Evolutionary conservation across 2,888 invertebrate species (phyloP), one percentile per base, ranked within the genome.

Genomic region (Seladonia tumulorum): DNA sequence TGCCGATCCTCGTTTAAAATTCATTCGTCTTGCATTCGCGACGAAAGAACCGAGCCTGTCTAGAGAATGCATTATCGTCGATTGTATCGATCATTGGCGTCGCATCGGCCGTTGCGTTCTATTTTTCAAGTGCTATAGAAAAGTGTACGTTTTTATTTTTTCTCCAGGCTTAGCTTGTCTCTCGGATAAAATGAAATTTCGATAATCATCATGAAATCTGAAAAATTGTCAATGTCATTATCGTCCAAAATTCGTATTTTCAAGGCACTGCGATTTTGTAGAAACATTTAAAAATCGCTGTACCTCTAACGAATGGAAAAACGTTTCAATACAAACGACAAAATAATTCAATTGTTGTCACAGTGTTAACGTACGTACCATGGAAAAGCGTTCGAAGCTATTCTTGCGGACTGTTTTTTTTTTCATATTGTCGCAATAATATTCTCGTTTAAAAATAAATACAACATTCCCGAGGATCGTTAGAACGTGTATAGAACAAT

Each of bases 61-160:
- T 25, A 63, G 25, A 29, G 60, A 63, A 63, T n/a, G 60, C 60
- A 76, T 83, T 83, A 83, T 84, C 47, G 39, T 29, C 84, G 73
- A 84, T 84, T 77, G 83, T 66, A 39, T 72, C 70, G 76, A 49
- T 57, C 79, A 71, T 45, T 71, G 42, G n/a, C 70, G 70, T 70
- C 70, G 70, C 63, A 66, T 35, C 29, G 22, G 8, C 16, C 18
- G 35, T 29, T 2, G 3, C 18, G 35, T 29, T 66, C 18, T 10
- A 29, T 66, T 66, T 35, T 35, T 66, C 18, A 16, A 29, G 35
- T 66, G 25, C 35, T 0, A 22, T 53, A 22, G 22, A 22, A 22
- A 53, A 22, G 22, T 0, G 7, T 57, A 14, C 22, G 16, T 16
- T 16, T 5, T 2, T 14, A 14, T 63, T 35, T 14, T 12, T 12